Evolutionary conservation across 2,797 vertebrate species (phyloP), one percentile per base, ranked within the genome.

Genomic region (Mycteria americana): DNA sequence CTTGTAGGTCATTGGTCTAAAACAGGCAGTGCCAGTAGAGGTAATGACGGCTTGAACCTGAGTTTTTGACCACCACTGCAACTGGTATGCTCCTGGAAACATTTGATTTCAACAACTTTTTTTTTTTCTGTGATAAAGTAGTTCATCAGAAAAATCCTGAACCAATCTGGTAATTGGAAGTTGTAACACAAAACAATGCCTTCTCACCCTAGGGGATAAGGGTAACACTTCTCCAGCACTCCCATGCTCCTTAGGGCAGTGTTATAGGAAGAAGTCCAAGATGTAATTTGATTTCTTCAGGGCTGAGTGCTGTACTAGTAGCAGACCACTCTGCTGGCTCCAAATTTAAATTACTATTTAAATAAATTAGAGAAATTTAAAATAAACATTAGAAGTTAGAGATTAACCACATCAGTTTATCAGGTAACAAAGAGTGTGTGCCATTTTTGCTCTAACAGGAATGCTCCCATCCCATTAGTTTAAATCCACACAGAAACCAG

Each of bases 361-460:
- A 95, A 86, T 89, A 78, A 89, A 85, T 96, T 70, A 93, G 39
- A 59, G 53, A 89, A 70, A 80, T 88, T 83, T 57, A 48, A 91
- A 95, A 81, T n/a, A 95, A 94, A 88, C 65, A 28, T 51, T 45
- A 75, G 28, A 69, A 84, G 41, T 88, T 94, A 67, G 62, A 89
- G 57, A 93, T 89, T 89, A 95, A 85, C 48, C 72, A 80, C 68
- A 33, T 73, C 30, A 53, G 39, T 74, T 95, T 79, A 94, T 73
- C 84, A 95, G 68, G 60, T 75, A 85, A 68, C 4, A 28, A 77
- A 79, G 15, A 90, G 13, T 0, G 0, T 21, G 22, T 45, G 45
- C 43, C 75, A 46, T 54, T 92, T 94, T 88, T 85, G 7, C 69
- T 73, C 43, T 54, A 79, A 54, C 8, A 73, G 73, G 54, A 93